Base-by-base conservation (phyloP, 2,797 vertebrate genomes). In the Sebastes trivittatus region DNA sequence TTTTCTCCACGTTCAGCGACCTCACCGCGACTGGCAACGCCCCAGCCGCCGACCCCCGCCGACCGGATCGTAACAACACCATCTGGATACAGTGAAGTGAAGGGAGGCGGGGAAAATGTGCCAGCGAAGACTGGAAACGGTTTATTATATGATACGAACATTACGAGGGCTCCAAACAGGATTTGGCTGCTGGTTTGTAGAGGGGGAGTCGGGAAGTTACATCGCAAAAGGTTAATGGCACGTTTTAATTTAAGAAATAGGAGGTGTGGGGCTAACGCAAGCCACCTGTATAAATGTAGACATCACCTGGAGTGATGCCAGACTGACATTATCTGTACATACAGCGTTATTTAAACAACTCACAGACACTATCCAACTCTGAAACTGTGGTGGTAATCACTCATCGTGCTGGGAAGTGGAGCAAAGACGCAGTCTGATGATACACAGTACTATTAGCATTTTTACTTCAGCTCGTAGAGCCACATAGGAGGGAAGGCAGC, bases 1-100 rank as follows among this genome's bases (percentile, higher is more conserved):
- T 99, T 80, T 99, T 99, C 91, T 99, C 98, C 62, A 99, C 98
- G 0, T 99, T 99, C 20, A 98, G 98, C 29, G 98, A 99, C 86
- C 92, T 99, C 88, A 98, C 98, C 0, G 90, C 94, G 0, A 96
- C 92, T 5, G 90, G 89, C 81, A 96, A 27, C 94, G 90, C 86
- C 89, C 85, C 61, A 86, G 97, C 94, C 30, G 8, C 92, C 1
- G 98, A 99, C 64, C 96, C 97, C 20, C 96, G 95, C 63, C 95
- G 96, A 80, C 95, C 97, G 0, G 98, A 99, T 83, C 96, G 97
- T 84, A 97, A 93, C 89, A 99, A 98, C 91, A 95, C 97, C 63
- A 98, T 99, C 93, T 99, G 98, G 98, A 99, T 99, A 89, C 98
- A 99, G 94, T 99, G 95, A 97, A 85, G 32, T 0, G 34, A 34